Evolutionary conservation across 1,140 invertebrate species (phyloP), one percentile per base, ranked within the genome.

Genomic region (Sitobion miscanthi): DNA sequence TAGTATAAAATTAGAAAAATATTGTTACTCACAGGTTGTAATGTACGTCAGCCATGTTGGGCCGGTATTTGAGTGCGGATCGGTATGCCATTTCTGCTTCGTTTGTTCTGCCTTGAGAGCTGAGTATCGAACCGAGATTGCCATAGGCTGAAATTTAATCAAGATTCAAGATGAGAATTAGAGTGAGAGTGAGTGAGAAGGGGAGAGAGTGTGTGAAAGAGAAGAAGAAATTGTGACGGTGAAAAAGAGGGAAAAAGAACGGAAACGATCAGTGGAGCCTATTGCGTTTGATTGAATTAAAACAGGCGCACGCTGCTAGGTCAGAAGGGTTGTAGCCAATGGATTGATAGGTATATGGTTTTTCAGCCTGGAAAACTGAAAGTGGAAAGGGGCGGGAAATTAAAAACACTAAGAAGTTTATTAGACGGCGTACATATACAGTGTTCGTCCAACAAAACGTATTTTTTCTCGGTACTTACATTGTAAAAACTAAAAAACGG

Each of bases 41-140:
- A 96, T 99, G 98, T 93, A 98, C 98, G 95, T 99, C 98, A 93
- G 98, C 98, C 98, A 99, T 99, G 95, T 99, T 99, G 94, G 97
- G 97, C 95, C 98, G 96, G 96, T 98, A 97, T 93, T 96, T 96
- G 54, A 99, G 96, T 90, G 98, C 98, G 95, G 97, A 97, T 95
- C 97, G 96, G 95, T 98, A 98, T 82, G 98, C 98, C 95, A 96
- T 96, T 95, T 99, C 98, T 9, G 98, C 98, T 96, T 99, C 98
- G 87, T 96, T 96, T 83, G 97, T 96, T 94, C 97, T 96, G 87
- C 98, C 98, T 95, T 98, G 97, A 42, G 97, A 96, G 95, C 97
- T 99, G 89, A 99, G 96, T 93, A 99, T 97, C 95, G 98, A 98
- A 93, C 98, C 98, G 95, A 99, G 96, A 96, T 99, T 99, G 91